Percentiles rank a stretch among this genome's conserved stretches.
These are phyloP conservation scores for Zygothrica quintamaculata DNA, from an alignment of 2,888 invertebrate genomes.

Conservation along the genomic window DNA sequence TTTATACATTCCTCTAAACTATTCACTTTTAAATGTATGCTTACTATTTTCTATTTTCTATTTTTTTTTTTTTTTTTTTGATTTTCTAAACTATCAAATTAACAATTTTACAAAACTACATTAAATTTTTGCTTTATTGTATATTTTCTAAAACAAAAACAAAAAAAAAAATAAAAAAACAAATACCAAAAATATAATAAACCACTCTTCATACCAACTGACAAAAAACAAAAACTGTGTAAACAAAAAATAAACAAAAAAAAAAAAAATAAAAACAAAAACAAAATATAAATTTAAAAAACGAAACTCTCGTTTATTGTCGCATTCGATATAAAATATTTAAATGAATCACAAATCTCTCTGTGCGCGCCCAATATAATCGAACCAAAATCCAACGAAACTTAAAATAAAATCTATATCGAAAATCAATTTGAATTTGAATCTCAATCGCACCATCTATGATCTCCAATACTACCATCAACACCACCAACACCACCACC, in stretches of 20 bases:
- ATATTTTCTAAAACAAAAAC: conserved; percentile 82
- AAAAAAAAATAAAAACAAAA: conserved; percentile 39
- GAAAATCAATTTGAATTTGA: conserved; percentile 9
- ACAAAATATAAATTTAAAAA: conserved; percentile 47
- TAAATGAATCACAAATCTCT: conserved; percentile 52
- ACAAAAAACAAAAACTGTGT: conserved; percentile 57
- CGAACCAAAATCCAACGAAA: conserved; percentile 44
- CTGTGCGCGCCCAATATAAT: conserved; percentile 39
- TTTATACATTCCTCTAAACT: conserved; percentile 3
- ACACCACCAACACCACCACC: conserved; percentile 1
- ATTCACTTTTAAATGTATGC: conserved; percentile 28
- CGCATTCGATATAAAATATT: conserved; percentile 55
- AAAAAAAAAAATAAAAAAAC: conserved; percentile 70
- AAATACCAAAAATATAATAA: conserved; percentile 55
- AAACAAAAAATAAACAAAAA: conserved; percentile 38
- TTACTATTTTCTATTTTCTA: conserved; percentile 23
- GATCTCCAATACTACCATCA: too few species aligned
- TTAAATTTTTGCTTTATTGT: conserved; percentile 84
- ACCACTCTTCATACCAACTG: conserved; percentile 73
- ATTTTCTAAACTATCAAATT: conserved; percentile 52
- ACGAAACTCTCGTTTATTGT: conserved; percentile 58
- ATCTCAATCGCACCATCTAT: too few species aligned
- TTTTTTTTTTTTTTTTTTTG: conserved; percentile 30
- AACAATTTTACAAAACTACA: conserved; percentile 80
- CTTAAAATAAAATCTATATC: conserved; percentile 20